Evolutionary conservation across 2,113 vertebrate genomes (phyloP), one percentile per base, ranked within the genome.

Genomic region (Sinocyclocheilus grahami): DNA sequence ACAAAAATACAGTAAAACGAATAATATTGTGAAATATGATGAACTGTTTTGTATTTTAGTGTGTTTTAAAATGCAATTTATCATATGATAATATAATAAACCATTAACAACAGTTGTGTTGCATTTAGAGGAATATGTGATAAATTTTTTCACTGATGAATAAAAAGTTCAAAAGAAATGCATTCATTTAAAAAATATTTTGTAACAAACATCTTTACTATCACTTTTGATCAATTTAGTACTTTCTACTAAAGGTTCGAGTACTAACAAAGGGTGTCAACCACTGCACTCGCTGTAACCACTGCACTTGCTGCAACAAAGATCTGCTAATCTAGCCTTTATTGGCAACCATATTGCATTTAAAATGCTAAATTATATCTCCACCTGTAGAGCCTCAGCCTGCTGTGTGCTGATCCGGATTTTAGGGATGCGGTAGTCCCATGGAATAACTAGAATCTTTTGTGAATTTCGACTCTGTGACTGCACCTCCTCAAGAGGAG

Each of bases 361-460:
- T 58, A 80, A 53, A 51, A 53, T 53, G 12, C 12, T n/a, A 3
- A 77, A 30, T 77, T 53, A 42, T 42, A 65, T 30, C 4, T 67
- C 20, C 90, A 99, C 98, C 97, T 99, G 96, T 24, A 99, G 90
- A 0, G 95, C 90, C 12, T 97, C 96, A 0, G 97, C 97, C 89
- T 99, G 97, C 89, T 98, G 97, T 0, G 97, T 99, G 85, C 96
- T 98, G 90, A 99, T 98, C 20, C 97, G 93, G 91, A 99, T 98
- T 93, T 97, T 99, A 76, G 98, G 97, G 89, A 99, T 96, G 88
- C 97, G 93, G 82, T 94, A 95, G 93, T 99, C 98, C 97, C 97
- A 99, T 9, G 98, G 97, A 0, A 95, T 95, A 0, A 95, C 96
- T 53, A 99, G 96, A 89, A 99, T 92, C 33, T 96, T 97, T 95